Conservation (phyloP, 2,888 invertebrate genomes). For the Anorthoa munda region DNA sequence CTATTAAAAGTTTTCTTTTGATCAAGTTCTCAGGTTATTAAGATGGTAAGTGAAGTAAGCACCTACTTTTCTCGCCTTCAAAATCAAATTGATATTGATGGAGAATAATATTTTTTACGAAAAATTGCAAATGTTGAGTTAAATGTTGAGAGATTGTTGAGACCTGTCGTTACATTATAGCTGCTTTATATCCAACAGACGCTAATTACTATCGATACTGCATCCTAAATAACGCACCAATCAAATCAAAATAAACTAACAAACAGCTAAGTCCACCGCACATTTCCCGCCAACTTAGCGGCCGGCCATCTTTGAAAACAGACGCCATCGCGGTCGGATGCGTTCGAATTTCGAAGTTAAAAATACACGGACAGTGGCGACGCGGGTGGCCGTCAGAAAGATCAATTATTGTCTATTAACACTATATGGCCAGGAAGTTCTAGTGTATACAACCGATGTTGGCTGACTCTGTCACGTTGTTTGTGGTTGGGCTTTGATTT, state of each 20-base stretch:
- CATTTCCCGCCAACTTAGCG: constrained; percentile 68
- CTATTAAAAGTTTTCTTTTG: not conserved
- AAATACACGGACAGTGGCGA: constrained; percentile 76
- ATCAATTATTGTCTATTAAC: constrained; percentile 88
- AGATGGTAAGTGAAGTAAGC: not conserved
- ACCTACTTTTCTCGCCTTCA: too few species aligned
- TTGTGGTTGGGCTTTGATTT: constrained; percentile 59
- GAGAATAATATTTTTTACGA: too few species aligned
- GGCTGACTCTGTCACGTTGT: constrained; percentile 63
- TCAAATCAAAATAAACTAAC: constrained; percentile 58
- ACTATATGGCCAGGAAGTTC: constrained; percentile 79
- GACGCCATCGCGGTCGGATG: constrained; percentile 62
- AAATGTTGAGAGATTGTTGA: too few species aligned
- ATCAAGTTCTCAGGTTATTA: not conserved
- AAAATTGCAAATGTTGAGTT: too few species aligned
- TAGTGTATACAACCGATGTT: constrained; percentile 67
- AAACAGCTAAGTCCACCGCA: constrained; percentile 62
- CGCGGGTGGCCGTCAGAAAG: constrained; percentile 83
- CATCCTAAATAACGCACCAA: constrained; percentile 35
- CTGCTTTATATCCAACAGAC: constrained; percentile 10
- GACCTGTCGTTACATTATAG: not conserved
- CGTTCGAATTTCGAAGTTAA: constrained; percentile 66
- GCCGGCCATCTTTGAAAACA: constrained; percentile 69
- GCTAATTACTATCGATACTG: constrained; percentile 30
- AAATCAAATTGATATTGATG: too few species aligned